phyloP scores from a whole-genome alignment of 2,888 invertebrate genomes.

The Glaucopsyche alexis region DNA sequence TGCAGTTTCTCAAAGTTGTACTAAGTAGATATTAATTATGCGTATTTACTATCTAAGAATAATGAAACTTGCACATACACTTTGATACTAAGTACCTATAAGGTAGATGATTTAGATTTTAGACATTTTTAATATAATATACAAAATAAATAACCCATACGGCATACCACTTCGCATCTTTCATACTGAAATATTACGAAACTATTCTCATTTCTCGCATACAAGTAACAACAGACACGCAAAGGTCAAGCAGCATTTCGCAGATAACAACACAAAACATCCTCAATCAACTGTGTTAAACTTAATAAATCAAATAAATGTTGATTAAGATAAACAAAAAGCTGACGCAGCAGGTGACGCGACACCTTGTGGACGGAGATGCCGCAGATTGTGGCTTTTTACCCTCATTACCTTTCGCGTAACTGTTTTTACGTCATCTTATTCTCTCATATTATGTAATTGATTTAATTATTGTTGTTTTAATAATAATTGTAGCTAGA shows the following conservation, averaged over 20 bases:
- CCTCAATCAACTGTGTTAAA: conserved; percentile 5
- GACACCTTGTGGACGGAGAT: conserved; percentile 46
- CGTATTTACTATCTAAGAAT: no score
- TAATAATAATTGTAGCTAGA: no score
- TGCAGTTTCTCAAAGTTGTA: no score
- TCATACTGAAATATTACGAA: no score
- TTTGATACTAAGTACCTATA: no score
- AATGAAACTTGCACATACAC: no score
- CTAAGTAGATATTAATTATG: no score
- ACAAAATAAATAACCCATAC: no score
- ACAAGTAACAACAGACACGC: neutral
- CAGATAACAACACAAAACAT: neutral
- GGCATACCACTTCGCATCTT: no score
- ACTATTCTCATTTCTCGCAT: no score
- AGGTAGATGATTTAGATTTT: no score
- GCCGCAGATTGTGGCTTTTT: conserved; percentile 41
- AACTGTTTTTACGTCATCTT: conserved; percentile 5
- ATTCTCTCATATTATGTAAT: neutral
- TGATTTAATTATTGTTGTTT: neutral
- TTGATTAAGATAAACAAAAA: conserved; percentile 20
- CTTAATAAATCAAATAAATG: conserved; percentile 25
- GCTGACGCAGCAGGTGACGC: conserved; percentile 54
- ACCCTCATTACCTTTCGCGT: conserved; percentile 1
- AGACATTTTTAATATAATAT: no score
- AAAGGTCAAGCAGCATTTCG: neutral